A percentile compares a stretch with the other conserved stretches of the same genome.
These are phyloP conservation scores for Ormyrus rosae DNA, from an alignment of 2,888 invertebrate genomes.

Conservation along the genomic window DNA sequence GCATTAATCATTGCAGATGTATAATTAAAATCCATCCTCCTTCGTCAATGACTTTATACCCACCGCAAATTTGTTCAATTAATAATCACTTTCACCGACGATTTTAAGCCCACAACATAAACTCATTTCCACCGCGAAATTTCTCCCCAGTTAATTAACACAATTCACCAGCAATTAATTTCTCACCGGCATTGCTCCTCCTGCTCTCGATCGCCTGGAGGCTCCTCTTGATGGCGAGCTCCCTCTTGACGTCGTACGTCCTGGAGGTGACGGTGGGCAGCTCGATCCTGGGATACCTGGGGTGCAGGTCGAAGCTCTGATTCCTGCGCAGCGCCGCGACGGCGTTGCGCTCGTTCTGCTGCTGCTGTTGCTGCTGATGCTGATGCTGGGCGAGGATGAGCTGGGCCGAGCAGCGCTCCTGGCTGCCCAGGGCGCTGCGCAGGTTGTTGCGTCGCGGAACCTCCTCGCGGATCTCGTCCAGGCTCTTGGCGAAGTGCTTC, in stretches of 20 bases:
- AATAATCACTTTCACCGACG: too few species aligned
- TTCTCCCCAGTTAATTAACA: too few species aligned
- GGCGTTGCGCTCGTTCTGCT: slow-evolving; percentile 14
- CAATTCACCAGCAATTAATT: too few species aligned
- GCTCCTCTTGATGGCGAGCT: slow-evolving; percentile 45
- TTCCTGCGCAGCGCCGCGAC: slow-evolving; percentile 65
- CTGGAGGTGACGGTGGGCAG: slow-evolving; percentile 64
- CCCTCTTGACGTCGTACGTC: slow-evolving; percentile 69
- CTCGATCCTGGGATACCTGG: slow-evolving; percentile 52
- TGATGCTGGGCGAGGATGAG: not conserved
- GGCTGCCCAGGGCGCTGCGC: slow-evolving; percentile 43
- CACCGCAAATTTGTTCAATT: too few species aligned
- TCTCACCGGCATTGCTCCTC: slow-evolving; percentile 30
- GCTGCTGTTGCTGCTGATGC: slow-evolving; percentile 6
- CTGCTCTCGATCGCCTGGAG: slow-evolving; percentile 39
- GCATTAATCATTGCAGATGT: too few species aligned
- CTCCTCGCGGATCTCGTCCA: slow-evolving; percentile 71
- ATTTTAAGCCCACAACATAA: too few species aligned
- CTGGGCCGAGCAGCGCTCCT: not conserved
- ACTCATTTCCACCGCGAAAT: too few species aligned
- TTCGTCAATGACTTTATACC: too few species aligned
- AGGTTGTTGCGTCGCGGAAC: slow-evolving; percentile 50
- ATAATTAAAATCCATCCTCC: too few species aligned
- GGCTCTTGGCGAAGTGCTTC: slow-evolving; percentile 68
- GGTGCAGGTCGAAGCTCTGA: slow-evolving; percentile 71